Conservation (phyloP, 2,888 invertebrate species). For the Biston stratarius region DNA sequence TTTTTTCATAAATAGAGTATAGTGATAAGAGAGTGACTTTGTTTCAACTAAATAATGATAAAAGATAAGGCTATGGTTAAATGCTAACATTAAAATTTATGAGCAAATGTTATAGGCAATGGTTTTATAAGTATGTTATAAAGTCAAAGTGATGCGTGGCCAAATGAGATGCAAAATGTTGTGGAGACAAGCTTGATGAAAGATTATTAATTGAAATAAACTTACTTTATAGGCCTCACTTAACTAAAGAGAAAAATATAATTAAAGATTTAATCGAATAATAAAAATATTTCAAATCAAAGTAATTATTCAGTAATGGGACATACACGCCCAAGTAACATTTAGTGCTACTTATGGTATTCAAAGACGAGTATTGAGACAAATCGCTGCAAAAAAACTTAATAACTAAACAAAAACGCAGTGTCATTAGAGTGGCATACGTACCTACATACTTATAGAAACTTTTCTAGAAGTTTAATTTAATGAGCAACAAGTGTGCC, state of each 20-base stretch:
- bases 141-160: constrained; percentile 30
- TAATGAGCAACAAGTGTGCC: no score
- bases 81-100: constrained; percentile 8
- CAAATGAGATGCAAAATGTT: constrained; percentile 35
- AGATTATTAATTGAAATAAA: constrained; percentile 39
- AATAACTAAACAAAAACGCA: constrained; percentile 18
- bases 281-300: constrained; percentile 14
- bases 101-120: neutral
- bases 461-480: neutral
- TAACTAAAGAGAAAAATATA: constrained; percentile 43
- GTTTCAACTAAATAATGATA: constrained; percentile 49
- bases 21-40: constrained; percentile 42
- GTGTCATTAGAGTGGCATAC: constrained; percentile 19
- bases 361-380: constrained; percentile 26
- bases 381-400: constrained; percentile 32
- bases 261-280: constrained; percentile 30
- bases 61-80: constrained; percentile 47
- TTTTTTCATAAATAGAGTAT: constrained; percentile 22
- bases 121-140: constrained; percentile 8
- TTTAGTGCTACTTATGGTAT: constrained; percentile 25
- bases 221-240: constrained; percentile 47
- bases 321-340: constrained; percentile 8
- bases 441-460: neutral
- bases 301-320: constrained; percentile 13
- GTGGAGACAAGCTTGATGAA: constrained; percentile 40